Evolutionary conservation across 2,888 invertebrate species (phyloP).

Genomic region (Zygothrica quintamaculata): DNA sequence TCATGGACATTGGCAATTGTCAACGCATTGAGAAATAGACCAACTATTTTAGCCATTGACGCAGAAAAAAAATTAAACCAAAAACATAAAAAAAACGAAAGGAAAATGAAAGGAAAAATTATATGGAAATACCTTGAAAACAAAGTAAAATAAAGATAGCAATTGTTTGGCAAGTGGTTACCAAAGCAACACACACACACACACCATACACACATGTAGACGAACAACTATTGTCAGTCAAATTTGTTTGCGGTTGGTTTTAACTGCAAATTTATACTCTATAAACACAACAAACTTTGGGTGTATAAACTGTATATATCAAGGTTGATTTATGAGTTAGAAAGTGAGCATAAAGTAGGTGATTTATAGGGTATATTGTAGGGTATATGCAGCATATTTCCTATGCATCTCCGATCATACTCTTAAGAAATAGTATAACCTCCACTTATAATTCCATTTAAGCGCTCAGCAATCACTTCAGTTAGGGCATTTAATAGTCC

Average conservation of each 20-base stretch:
- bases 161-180: slow-evolving; percentile 45
- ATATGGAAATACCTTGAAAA: slow-evolving; percentile 58
- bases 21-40: slow-evolving; percentile 54
- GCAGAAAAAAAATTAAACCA: slow-evolving; percentile 49
- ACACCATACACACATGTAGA: slow-evolving; percentile 58
- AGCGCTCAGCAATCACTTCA: too few species aligned
- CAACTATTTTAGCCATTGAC: slow-evolving; percentile 73
- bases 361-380: too few species aligned
- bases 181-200: slow-evolving; percentile 8
- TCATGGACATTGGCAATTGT: slow-evolving; percentile 62
- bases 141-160: too few species aligned
- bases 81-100: slow-evolving; percentile 4
- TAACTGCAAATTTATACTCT: slow-evolving; percentile 30
- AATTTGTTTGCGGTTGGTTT: slow-evolving; percentile 63
- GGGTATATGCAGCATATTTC: too few species aligned
- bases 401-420: too few species aligned
- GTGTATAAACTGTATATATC: too few species aligned
- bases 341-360: too few species aligned
- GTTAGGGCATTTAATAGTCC: too few species aligned
- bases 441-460: too few species aligned
- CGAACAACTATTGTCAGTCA: slow-evolving; percentile 67
- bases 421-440: too few species aligned
- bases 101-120: slow-evolving; percentile 40
- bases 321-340: too few species aligned
- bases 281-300: too few species aligned